Base-by-base conservation (phyloP, 2,888 invertebrate genomes). In the Agrochola lota region DNA sequence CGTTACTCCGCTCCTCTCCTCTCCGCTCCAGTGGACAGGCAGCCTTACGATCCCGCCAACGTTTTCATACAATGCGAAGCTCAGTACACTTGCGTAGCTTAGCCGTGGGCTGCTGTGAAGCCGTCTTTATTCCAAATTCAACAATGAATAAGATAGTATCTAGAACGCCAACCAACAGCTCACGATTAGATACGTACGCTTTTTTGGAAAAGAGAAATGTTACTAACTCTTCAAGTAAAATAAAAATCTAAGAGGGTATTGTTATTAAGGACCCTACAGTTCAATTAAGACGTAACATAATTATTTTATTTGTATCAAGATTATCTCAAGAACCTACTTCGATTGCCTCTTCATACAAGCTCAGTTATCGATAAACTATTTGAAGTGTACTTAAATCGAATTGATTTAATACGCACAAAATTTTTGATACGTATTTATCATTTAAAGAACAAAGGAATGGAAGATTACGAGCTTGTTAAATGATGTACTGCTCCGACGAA, bases 331-430 rank as follows among this genome's bases (percentile, higher is more conserved):
- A 20, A 30, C 8, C n/a, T 66, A 20, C 30, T 43, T 69, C 60
- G 2, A 78, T 55, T 46, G 69, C 23, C 68, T 71, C 80, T 64
- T 80, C 49, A 64, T 71, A 59, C n/a, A 6, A 40, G 59, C 15
- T n/a, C 20, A 52, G 1, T 52, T 60, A 78, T 52, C 23, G 64
- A 35, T 52, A 52, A 66, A 43, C 11, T n/a, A 43, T 15, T 49
- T 79, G n/a, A 70, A 70, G 79, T 43, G 62, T 46, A 30, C 17
- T 9, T 62, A 30, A 26, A 11, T 35, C 8, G 46, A 77, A 59
- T 49, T 49, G 4, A 59, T 77, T 52, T 52, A 6, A 20, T 30
- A 17, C 23, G 4, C 30, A 52, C 5, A 49, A 12, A 30, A 11
- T 12, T 49, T 59, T 20, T 26, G 35, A 26, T 26, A 15, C 30